Conservation (phyloP, 2,113 vertebrate species). For the Rhea americana region DNA sequence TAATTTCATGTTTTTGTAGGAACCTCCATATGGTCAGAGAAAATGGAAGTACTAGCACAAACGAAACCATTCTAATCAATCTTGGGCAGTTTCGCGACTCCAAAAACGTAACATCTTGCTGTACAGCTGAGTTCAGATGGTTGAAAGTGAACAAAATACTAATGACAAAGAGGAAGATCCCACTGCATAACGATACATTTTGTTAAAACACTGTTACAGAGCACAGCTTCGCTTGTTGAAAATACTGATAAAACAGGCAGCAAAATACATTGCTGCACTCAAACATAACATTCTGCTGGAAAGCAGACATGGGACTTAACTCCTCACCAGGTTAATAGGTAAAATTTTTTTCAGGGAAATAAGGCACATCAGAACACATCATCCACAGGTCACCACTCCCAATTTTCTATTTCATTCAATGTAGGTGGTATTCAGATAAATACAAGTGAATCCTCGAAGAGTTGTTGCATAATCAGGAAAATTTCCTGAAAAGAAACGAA, state of each 20-base stretch:
- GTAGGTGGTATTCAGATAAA: background rate
- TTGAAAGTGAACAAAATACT: background rate
- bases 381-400: fast-evolving
- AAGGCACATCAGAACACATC: fast-evolving
- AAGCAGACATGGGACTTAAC: background rate
- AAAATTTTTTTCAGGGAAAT: background rate
- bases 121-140: background rate
- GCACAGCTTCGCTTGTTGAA: background rate
- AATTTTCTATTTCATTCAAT: background rate
- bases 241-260: background rate
- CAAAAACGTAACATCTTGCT: fast-evolving
- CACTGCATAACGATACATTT: background rate
- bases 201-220: background rate
- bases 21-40: background rate
- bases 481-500: constrained; percentile 27
- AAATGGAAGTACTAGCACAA: background rate
- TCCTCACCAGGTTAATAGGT: background rate
- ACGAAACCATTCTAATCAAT: background rate
- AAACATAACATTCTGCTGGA: background rate
- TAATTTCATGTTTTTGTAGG: background rate
- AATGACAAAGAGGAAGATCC: background rate
- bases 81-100: background rate
- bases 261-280: background rate
- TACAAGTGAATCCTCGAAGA: constrained; percentile 31
- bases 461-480: constrained; percentile 4